These are phyloP conservation scores for Menidia beryllina DNA, from an alignment of 2,113 vertebrate species.

Conservation along the genomic window DNA sequence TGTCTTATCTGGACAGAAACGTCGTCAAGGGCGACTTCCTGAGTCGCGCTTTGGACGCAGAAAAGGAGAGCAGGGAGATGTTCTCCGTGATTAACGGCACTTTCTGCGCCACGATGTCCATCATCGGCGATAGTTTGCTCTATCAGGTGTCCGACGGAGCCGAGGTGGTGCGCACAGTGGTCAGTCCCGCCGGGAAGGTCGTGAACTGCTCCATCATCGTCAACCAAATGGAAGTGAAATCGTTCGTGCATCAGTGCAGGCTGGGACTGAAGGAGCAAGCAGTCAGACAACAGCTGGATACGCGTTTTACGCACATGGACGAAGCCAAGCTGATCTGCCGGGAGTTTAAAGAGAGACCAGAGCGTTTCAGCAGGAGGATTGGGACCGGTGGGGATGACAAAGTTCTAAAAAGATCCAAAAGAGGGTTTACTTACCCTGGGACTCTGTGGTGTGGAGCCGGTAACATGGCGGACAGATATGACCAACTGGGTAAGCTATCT, in stretches of 20 bases:
- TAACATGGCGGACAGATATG: constrained; percentile 83
- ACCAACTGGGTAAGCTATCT: constrained; percentile 81
- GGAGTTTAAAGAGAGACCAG: constrained; percentile 45
- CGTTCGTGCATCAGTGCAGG: constrained; percentile 77
- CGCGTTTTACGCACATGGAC: constrained; percentile 59
- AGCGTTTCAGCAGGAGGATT: not conserved
- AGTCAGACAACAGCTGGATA: constrained; percentile 17
- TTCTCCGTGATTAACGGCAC: constrained; percentile 71
- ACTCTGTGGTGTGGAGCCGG: constrained; percentile 88
- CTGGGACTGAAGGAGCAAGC: constrained; percentile 40
- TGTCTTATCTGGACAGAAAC: constrained; percentile 81
- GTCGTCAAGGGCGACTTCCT: constrained; percentile 66
- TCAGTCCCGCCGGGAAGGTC: constrained; percentile 58
- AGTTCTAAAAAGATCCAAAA: constrained; percentile 74
- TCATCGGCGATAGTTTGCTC: constrained; percentile 34
- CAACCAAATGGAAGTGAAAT: constrained; percentile 64
- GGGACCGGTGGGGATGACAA: not conserved
- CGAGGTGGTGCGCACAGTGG: constrained; percentile 70
- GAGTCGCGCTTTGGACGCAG: constrained; percentile 59
- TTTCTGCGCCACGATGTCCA: constrained; percentile 71
- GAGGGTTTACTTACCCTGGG: constrained; percentile 87
- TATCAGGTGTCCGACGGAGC: constrained; percentile 80
- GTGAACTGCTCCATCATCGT: constrained; percentile 67
- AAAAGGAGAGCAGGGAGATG: constrained; percentile 64
- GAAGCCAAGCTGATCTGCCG: constrained; percentile 72